phyloP scores from a whole-genome alignment of 2,797 vertebrate species.

The Pelochelys cantorii region DNA sequence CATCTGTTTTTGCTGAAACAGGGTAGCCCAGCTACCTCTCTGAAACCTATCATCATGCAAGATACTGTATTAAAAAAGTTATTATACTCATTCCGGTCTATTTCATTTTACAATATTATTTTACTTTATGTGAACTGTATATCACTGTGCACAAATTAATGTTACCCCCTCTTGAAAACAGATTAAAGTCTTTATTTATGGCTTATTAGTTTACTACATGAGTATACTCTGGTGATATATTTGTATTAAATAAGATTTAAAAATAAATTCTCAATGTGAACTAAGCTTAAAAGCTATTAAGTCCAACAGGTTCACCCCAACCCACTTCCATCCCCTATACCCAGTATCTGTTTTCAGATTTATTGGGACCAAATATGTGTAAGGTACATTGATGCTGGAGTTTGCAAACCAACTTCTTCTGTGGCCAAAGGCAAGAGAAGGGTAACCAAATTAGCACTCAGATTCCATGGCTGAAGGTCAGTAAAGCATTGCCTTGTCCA shows the following conservation, averaged over 20 bases:
- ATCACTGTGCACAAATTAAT: conserved; percentile 4
- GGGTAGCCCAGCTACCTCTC: no score
- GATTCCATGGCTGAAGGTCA: neutral
- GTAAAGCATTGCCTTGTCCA: neutral
- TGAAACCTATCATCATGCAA: no score
- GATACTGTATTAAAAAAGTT: neutral
- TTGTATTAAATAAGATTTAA: neutral
- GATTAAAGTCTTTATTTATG: neutral
- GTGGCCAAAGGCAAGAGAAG: neutral
- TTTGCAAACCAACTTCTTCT: neutral
- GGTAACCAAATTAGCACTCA: neutral
- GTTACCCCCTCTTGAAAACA: neutral
- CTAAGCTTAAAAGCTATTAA: neutral
- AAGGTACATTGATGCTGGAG: neutral
- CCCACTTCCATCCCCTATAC: neutral
- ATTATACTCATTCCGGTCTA: conserved; percentile 1
- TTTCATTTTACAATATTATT: neutral
- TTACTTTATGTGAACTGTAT: neutral
- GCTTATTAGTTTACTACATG: neutral
- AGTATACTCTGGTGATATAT: neutral
- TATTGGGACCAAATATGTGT: accelerated
- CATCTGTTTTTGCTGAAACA: no score
- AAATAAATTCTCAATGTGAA: neutral
- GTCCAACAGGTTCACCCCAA: neutral
- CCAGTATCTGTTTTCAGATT: neutral